Conservation (phyloP, 2,113 vertebrate species). For the Lepisosteus oculatus region DNA sequence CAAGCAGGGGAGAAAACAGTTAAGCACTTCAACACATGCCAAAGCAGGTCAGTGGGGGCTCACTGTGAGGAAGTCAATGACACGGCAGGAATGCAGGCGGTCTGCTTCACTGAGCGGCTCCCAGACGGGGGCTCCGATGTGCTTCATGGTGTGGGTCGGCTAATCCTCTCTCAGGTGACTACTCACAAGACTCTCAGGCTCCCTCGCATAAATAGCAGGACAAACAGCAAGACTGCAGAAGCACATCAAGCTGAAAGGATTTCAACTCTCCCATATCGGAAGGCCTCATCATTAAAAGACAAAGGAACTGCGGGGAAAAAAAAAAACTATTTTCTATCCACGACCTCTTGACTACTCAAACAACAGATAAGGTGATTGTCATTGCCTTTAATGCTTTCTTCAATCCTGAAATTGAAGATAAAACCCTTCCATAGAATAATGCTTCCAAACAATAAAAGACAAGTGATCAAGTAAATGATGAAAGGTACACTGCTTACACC, state of each 20-base stretch:
- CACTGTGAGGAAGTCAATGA: background rate
- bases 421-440: too few species aligned
- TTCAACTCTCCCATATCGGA: constrained; percentile 18
- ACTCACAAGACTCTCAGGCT: constrained; percentile 67
- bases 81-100: background rate
- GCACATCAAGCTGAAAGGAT: constrained; percentile 50
- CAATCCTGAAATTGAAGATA: too few species aligned
- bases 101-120: background rate
- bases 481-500: background rate
- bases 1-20: too few species aligned
- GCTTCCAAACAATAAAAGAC: too few species aligned
- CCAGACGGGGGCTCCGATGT: constrained; percentile 1
- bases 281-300: constrained; percentile 43
- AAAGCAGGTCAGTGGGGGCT: background rate
- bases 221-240: constrained; percentile 32
- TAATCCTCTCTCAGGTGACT: constrained; percentile 76
- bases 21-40: too few species aligned
- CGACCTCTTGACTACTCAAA: constrained; percentile 35
- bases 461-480: too few species aligned
- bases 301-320: background rate
- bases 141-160: constrained; percentile 31
- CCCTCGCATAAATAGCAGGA: constrained; percentile 36
- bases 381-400: too few species aligned
- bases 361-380: background rate
- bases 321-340: constrained; percentile 16